Evolutionary conservation across 2,113 vertebrate species (phyloP).

Genomic region (Pseudorhombus dupliciocellatus): DNA sequence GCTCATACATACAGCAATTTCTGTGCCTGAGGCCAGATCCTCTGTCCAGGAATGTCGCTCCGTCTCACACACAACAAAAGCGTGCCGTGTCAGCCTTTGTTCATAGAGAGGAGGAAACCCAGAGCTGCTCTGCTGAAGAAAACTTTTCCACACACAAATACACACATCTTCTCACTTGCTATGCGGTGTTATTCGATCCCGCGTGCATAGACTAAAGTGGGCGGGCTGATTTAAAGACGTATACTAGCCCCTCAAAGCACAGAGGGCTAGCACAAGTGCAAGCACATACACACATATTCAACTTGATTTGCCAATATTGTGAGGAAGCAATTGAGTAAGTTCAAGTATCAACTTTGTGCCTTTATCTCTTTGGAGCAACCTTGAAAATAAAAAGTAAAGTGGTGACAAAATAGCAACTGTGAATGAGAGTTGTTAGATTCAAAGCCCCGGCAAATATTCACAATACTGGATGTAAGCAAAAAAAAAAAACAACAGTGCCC

Average conservation of each 20-base stretch:
- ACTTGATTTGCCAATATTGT: no score
- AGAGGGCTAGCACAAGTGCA: background rate
- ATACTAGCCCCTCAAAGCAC: slow-evolving; percentile 6
- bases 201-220: slow-evolving; percentile 25
- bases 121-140: slow-evolving; percentile 14
- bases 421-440: background rate
- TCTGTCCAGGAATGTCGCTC: slow-evolving; percentile 35
- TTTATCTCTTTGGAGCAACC: no score
- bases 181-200: slow-evolving; percentile 55
- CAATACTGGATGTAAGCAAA: background rate
- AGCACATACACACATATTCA: slow-evolving; percentile 1
- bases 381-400: background rate
- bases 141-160: background rate
- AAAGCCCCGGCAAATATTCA: background rate
- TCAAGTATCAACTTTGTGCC: background rate
- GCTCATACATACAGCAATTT: slow-evolving; percentile 7
- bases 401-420: background rate
- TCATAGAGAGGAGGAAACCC: slow-evolving; percentile 51
- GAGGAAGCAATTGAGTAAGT: slow-evolving; percentile 1
- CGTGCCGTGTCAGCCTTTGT: slow-evolving; percentile 35
- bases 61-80: slow-evolving; percentile 29
- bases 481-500: no score
- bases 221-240: slow-evolving; percentile 31
- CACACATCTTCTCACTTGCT: slow-evolving; percentile 40
- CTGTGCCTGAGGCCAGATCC: slow-evolving; percentile 22